Evolutionary conservation across 2,888 invertebrate genomes (phyloP), one percentile per base, ranked within the genome.

Genomic region (Apamea crenata): DNA sequence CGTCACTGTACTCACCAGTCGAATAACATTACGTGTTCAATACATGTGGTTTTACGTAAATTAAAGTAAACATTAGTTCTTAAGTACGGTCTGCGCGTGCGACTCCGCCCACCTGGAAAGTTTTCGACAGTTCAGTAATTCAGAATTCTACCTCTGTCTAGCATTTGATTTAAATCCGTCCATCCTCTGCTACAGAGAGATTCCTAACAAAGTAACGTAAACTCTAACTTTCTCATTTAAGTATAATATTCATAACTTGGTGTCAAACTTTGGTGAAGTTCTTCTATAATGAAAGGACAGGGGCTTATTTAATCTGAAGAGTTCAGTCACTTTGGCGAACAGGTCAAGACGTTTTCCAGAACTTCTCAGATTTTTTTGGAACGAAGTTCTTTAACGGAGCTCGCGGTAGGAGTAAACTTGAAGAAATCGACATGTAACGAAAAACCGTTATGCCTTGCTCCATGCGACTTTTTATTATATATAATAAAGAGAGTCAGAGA

Each of bases 161-260:
- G 70, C 29, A 16, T 67, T 84, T 67, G 36, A 78, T 71, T 81
- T 67, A 44, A 78, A 67, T 71, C 70, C 1, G 44, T 84, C 83
- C 29, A 78, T 78, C 59, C 61, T 25, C 53, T 69, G 2, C 36
- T 61, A 78, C 79, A 61, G 36, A 53, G 40, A 65, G 44, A 84
- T 78, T 84, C 59, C 36, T 67, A 44, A 71, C 70, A 81, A 67
- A 78, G 67, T 71, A 67, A 78, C 32, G 53, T 53, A 21, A 77
- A 77, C 68, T 77, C 16, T 21, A 69, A 83, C 61, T 68, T 82
- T 80, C 75, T 67, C 16, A n/a, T 61, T 59, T n/a, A 82, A 66
- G 50, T 66, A 50, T 67, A 67, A 53, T 82, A 67, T 82, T 76
- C 44, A 76, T 63, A 53, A 44, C 25, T 82, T 61, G 7, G 4